Evolutionary conservation across 2,888 invertebrate species (phyloP).

Genomic region (Myopa testacea): DNA sequence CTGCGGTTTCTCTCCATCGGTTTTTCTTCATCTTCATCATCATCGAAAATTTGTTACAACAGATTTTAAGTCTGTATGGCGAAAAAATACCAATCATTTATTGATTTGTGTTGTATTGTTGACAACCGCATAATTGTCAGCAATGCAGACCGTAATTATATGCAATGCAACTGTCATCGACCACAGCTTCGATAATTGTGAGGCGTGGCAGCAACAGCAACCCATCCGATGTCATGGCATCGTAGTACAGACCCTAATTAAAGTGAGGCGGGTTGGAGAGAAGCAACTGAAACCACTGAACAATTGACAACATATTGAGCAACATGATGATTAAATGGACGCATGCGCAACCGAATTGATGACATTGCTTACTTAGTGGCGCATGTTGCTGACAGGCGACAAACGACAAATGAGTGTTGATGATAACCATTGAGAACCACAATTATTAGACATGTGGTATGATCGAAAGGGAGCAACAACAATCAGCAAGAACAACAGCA

Average conservation of each 20-base stretch:
- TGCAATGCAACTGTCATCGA: not conserved
- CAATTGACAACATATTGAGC: conserved; percentile 29
- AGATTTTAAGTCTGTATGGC: too few species aligned
- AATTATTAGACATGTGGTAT: conserved; percentile 25
- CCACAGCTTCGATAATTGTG: conserved; percentile 30
- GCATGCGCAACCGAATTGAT: conserved; percentile 32
- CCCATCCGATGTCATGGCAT: conserved; percentile 27
- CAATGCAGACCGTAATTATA: not conserved
- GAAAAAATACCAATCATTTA: too few species aligned
- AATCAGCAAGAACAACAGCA: conserved; percentile 16
- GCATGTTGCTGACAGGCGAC: not conserved
- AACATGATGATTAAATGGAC: conserved; percentile 23
- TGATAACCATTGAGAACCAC: not conserved
- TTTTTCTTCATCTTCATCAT: too few species aligned
- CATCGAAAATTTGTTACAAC: too few species aligned
- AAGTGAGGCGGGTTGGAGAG: not conserved
- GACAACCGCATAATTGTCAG: not conserved
- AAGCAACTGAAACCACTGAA: not conserved
- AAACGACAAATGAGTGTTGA: not conserved
- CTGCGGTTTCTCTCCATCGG: too few species aligned
- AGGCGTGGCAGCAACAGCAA: conserved; percentile 2
- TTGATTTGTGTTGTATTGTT: not conserved
- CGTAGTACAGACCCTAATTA: conserved; percentile 11
- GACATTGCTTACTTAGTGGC: not conserved
- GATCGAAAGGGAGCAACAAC: not conserved